A percentile compares a stretch with the other conserved stretches of the same genome.
phyloP scores from a whole-genome alignment of 2,113 vertebrate genomes.

The Ictalurus furcatus region DNA sequence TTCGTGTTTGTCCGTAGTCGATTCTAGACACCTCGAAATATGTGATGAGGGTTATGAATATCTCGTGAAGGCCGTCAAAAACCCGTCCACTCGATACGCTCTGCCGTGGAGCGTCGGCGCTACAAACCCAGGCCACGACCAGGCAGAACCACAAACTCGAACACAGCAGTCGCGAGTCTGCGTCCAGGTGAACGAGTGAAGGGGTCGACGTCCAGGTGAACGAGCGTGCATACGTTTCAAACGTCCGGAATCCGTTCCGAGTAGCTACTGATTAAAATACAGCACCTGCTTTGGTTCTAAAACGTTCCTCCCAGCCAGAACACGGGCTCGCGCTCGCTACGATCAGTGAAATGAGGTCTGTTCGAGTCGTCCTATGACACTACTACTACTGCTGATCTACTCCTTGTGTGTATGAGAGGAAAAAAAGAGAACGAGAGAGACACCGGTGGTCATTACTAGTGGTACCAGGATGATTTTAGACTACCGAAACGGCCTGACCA shows the following conservation, averaged over 20 bases:
- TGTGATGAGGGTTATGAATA: neutral
- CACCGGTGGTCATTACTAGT: constrained; percentile 1
- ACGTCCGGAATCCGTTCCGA: neutral
- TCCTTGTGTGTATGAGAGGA: neutral
- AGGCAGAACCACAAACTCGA: neutral
- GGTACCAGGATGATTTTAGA: constrained; percentile 56
- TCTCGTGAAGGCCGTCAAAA: neutral
- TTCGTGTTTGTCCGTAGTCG: neutral
- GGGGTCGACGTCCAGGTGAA: constrained; percentile 11
- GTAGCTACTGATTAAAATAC: constrained; percentile 67
- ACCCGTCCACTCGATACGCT: neutral
- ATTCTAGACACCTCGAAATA: neutral
- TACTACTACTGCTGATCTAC: neutral
- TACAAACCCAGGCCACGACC: neutral
- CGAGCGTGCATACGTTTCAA: neutral
- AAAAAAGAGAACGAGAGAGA: neutral
- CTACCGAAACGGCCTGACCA: constrained; percentile 58
- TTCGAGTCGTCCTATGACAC: neutral
- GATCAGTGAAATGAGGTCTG: constrained; percentile 51
- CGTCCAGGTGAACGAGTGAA: neutral
- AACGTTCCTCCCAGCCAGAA: constrained; percentile 41
- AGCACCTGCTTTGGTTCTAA: constrained; percentile 68
- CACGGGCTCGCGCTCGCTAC: constrained; percentile 49
- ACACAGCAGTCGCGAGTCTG: neutral
- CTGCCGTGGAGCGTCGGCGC: neutral